Evolutionary conservation across 2,888 invertebrate genomes (phyloP).

Genomic region (Acleris sparsana): DNA sequence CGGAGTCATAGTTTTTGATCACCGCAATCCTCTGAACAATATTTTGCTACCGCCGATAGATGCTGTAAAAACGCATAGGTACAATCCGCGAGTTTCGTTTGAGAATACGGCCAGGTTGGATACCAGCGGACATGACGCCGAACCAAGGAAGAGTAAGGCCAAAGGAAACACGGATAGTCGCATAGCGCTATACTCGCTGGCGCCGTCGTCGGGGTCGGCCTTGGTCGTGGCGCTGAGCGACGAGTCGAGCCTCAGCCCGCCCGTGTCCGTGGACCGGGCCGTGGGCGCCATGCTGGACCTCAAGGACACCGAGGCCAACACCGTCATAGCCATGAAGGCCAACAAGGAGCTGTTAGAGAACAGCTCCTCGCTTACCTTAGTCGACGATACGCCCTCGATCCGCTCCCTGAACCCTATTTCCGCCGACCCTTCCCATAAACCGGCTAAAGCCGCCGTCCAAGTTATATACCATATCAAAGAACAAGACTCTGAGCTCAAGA

Average conservation of each 20-base stretch:
- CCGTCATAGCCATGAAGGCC: slow-evolving; percentile 65
- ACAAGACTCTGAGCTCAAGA: slow-evolving; percentile 31
- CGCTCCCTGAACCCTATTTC: slow-evolving; percentile 15
- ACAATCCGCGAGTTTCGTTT: slow-evolving; percentile 49
- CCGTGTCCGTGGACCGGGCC: slow-evolving; percentile 48
- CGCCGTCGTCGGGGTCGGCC: slow-evolving; percentile 42
- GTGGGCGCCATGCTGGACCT: slow-evolving; percentile 45
- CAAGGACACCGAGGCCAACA: slow-evolving; percentile 61
- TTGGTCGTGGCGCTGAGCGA: slow-evolving; percentile 39
- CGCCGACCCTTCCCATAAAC: slow-evolving; percentile 18
- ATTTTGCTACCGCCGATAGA: slow-evolving; percentile 51
- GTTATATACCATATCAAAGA: slow-evolving; percentile 49
- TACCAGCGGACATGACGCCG: slow-evolving; percentile 30
- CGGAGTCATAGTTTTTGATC: slow-evolving; percentile 60
- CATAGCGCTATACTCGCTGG: slow-evolving; percentile 30
- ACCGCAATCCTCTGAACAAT: slow-evolving; percentile 69
- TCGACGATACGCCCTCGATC: slow-evolving; percentile 55
- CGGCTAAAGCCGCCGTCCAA: slow-evolving; percentile 44
- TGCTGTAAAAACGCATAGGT: slow-evolving; percentile 52
- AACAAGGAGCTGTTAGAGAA: slow-evolving; percentile 60
- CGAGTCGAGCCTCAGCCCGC: slow-evolving; percentile 44
- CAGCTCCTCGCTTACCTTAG: slow-evolving; percentile 65
- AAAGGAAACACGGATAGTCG: slow-evolving; percentile 37
- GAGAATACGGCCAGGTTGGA: slow-evolving; percentile 1
- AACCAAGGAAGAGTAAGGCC: slow-evolving; percentile 33